phyloP scores from a whole-genome alignment of 2,113 vertebrate genomes.

The Spermophilus dauricus region DNA sequence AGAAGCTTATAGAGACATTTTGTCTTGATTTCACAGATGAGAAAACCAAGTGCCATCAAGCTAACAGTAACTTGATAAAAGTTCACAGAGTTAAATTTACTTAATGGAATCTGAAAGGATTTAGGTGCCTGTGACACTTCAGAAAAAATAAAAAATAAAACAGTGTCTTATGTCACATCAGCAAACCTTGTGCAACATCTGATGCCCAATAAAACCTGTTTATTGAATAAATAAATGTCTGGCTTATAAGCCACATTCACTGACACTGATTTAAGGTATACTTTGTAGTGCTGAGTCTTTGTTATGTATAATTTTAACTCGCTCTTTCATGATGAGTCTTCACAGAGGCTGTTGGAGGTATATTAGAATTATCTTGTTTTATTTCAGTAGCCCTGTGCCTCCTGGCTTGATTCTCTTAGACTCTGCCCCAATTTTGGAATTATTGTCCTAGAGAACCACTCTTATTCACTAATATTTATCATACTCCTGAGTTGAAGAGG shows the following conservation, averaged over 20 bases:
- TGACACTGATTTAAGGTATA: background rate
- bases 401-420: slow-evolving; percentile 1
- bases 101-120: background rate
- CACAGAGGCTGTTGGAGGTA: background rate
- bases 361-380: background rate
- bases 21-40: slow-evolving; percentile 56
- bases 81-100: slow-evolving; percentile 43
- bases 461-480: background rate
- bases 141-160: too few species aligned
- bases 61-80: background rate
- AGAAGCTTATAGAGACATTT: slow-evolving; percentile 45
- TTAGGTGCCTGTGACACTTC: background rate
- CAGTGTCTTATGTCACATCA: background rate
- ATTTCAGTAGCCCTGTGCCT: background rate
- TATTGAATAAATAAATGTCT: slow-evolving; percentile 40
- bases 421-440: background rate
- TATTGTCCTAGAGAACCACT: background rate
- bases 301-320: background rate
- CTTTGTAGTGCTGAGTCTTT: background rate
- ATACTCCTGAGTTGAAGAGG: background rate
- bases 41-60: background rate
- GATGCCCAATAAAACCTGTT: background rate
- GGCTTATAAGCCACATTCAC: background rate
- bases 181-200: background rate
- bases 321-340: background rate